Base-by-base conservation (phyloP, 2,113 vertebrate species). In the Myanophis thanlyinensis region DNA sequence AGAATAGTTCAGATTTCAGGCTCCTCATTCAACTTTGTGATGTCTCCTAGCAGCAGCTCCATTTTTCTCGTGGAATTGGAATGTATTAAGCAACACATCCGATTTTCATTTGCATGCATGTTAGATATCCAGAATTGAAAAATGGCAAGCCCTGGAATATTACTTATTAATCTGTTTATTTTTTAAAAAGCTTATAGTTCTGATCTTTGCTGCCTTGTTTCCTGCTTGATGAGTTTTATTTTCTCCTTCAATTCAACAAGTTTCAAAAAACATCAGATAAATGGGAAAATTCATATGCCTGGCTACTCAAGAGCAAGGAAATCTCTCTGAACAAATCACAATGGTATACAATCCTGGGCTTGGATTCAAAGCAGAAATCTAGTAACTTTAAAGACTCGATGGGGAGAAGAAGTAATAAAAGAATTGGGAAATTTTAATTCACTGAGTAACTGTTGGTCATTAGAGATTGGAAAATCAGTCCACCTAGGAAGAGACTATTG, bases 391-490 rank as follows among this genome's bases (percentile, higher is more conserved):
- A 40, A 18, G 4, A 85, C 13, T 88, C 85, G 46, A 90, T 22
- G 87, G 80, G 52, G 52, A 91, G 73, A 54, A 88, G 40, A 7
- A 89, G 49, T 47, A 91, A 92, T 46, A 91, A 94, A 93, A 20
- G 1, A 89, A 84, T 87, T 91, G 92, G 2, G 20, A 25, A 46
- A 22, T 54, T 91, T 90, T 91, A 96, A 94, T 94, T 94, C 91
- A 10, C 90, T 93, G 54, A 53, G 20, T 94, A 93, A 95, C 94
- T 94, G 85, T 62, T 84, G 86, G 8, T 25, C 30, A 4, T 11
- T 85, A 94, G 46, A 90, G 44, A n/a, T 93, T 96, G 95, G 92
- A 97, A 95, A 97, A 97, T 0, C 40, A 30, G 35, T 96, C 95
- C 91, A 80, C 30, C 92, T 91, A 84, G 47, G 95, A 94, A 94